These are phyloP conservation scores for Siderastrea siderea DNA, from an alignment of 92 coral and sea anemone species.

Conservation along the genomic window DNA sequence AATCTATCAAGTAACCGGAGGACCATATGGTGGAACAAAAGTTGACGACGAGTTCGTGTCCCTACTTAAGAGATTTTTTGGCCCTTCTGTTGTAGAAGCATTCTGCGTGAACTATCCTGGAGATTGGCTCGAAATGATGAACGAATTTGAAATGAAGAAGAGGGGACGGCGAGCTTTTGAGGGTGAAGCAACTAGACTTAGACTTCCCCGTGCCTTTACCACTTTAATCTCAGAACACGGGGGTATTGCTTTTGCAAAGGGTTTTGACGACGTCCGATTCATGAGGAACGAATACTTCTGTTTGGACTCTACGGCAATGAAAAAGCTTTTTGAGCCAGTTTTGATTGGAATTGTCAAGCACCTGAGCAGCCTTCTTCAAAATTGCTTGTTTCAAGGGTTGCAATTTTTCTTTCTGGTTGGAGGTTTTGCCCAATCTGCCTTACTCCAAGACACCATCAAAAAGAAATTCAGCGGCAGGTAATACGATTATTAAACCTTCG, in stretches of 20 bases:
- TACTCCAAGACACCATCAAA: conserved; percentile 56
- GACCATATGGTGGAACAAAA: conserved; percentile 65
- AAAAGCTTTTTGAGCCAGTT: conserved; percentile 71
- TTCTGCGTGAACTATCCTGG: conserved; percentile 54
- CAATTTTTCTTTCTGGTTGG: conserved; percentile 78
- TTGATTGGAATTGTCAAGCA: conserved; percentile 60
- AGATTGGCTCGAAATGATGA: conserved; percentile 77
- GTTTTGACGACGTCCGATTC: conserved; percentile 40
- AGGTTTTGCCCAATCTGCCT: conserved; percentile 73
- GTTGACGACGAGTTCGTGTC: conserved; percentile 69
- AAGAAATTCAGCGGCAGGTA: conserved; percentile 49
- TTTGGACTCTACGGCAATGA: conserved; percentile 56
- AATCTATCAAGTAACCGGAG: conserved; percentile 71
- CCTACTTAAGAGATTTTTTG: conserved; percentile 59
- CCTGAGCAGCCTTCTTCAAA: conserved; percentile 44
- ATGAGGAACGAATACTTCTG: conserved; percentile 69
- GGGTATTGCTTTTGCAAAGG: neutral
- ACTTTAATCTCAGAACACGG: neutral
- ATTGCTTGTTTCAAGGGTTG: conserved; percentile 29
- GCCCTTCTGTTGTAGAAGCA: conserved; percentile 46
- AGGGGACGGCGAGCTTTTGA: conserved; percentile 68
- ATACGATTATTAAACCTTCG: neutral
- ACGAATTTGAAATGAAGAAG: conserved; percentile 75
- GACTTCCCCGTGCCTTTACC: conserved; percentile 55
- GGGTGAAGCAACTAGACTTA: conserved; percentile 60